Evolutionary conservation across 2,797 vertebrate genomes (phyloP), one percentile per base, ranked within the genome.

Genomic region (Apogon hyalosoma): DNA sequence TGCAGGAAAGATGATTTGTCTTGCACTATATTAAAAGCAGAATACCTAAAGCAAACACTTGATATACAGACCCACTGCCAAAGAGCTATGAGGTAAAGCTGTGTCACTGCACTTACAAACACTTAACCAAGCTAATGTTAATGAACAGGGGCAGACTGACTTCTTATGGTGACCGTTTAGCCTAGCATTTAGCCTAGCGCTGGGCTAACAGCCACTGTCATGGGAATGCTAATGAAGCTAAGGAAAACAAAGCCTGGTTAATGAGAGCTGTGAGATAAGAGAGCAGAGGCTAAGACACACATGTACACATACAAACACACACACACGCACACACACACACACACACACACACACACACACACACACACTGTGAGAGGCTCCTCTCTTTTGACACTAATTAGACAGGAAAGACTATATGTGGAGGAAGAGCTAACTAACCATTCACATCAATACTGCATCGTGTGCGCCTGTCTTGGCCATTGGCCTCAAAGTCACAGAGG

Each of bases 201-300:
- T 40, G 79, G 82, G 84, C 86, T 89, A 94, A 90, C 80, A 87
- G 80, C 84, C 40, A 69, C 83, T 79, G 88, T 86, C 88, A 82
- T 58, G 87, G 88, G 89, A 92, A 92, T 93, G 91, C 80, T 93
- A 94, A 93, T 92, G 89, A 92, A 88, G 79, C 82, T 75, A 88
- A 89, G 75, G 89, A 93, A 93, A 93, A 93, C 90, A 93, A 93
- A 93, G 90, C 70, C 88, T 90, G 68, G 83, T 85, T 91, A 92
- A 91, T 91, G 90, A 92, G 89, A 88, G 87, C 79, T 50, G 43
- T 40, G 81, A 90, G 90, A 92, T 91, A 91, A 87, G 82, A 86
- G 76, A 81, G 87, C 86, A 87, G 83, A 87, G 87, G 86, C 71
- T 58, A 79, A 78, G 64, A 75, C 76, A 64, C 73, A 63, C 69